Base-by-base conservation (phyloP, 2,113 vertebrate genomes). In the Sterrhoptilus dennistouni region DNA sequence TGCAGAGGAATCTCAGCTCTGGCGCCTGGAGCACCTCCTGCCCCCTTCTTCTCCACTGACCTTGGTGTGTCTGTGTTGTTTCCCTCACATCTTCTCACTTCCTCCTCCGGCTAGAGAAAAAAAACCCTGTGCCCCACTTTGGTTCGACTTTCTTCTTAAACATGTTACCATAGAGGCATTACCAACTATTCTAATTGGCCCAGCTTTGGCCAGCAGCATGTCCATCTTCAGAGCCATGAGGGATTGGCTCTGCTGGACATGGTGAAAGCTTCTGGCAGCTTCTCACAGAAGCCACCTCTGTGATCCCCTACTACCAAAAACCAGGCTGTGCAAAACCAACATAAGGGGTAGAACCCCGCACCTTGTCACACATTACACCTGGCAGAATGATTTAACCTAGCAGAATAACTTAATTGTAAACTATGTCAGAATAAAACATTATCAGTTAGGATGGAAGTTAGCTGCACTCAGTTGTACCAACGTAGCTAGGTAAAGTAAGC, bases 11-110 rank as follows among this genome's bases (percentile, higher is more conserved):
- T 5, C 28, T 49, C 8, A 1, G n/a, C 42, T 68, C n/a, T 0
- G 1, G 63, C 0, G 0, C 8, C 17, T 33, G 42, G 52, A 49
- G 53, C 44, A 59, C 3, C 42, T 69, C 29, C 28, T 68, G 5
- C 11, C 28, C 28, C 31, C 2, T 81, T 6, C 42, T 49, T 57
- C 52, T 36, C 8, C 40, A 16, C 31, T 52, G 29, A 14, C 44
- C 35, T 49, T 59, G 23, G 23, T 68, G 23, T 18, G 17, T 4
- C 35, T 23, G 9, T 8, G n/a, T 38, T 22, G 35, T 23, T 69
- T 50, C 36, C 15, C 36, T n/a, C 45, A 35, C 45, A 20, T 19
- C 15, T 12, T 52, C 12, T 60, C 31, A 42, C 15, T 3, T 29
- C 31, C 16, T 70, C 21, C 45, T 35, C 29, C 50, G 9, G 1